These are phyloP conservation scores for Meda fulgida DNA, from an alignment of 2,797 vertebrate species.

Conservation along the genomic window DNA sequence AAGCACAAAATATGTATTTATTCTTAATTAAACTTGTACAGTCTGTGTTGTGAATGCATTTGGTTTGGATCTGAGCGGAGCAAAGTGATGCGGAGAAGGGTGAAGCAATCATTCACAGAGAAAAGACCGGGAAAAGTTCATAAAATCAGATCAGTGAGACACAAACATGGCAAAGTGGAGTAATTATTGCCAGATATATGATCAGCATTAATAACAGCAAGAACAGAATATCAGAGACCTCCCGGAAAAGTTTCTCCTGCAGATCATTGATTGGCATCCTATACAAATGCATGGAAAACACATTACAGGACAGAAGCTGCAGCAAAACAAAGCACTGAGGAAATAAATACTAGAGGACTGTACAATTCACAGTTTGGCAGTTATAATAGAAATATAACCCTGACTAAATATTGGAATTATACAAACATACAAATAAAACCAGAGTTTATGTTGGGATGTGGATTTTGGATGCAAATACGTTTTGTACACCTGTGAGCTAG, in stretches of 20 bases:
- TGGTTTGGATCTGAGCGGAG: constrained; percentile 70
- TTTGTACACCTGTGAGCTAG: neutral
- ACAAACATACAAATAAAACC: constrained; percentile 10
- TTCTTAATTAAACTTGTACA: constrained; percentile 83
- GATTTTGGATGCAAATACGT: neutral
- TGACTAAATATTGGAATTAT: constrained; percentile 37
- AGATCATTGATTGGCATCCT: constrained; percentile 79
- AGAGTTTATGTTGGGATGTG: constrained; percentile 10
- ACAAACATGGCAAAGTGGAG: constrained; percentile 76
- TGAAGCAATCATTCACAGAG: constrained; percentile 76
- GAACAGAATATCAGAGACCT: constrained; percentile 90
- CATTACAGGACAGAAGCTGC: constrained; percentile 76
- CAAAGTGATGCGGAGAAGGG: constrained; percentile 78
- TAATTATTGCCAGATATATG: constrained; percentile 72
- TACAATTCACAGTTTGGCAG: constrained; percentile 86
- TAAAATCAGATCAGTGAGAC: constrained; percentile 75
- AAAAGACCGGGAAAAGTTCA: constrained; percentile 69
- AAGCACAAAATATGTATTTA: constrained; percentile 98
- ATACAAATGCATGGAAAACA: constrained; percentile 76
- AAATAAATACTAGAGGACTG: constrained; percentile 79
- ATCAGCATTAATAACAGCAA: constrained; percentile 63
- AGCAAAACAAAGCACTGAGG: constrained; percentile 75
- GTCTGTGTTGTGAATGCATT: constrained; percentile 82
- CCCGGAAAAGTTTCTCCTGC: constrained; percentile 81
- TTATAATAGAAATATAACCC: constrained; percentile 66